Base-by-base conservation (phyloP, 2,888 invertebrate genomes). In the Polydesmus complanatus region DNA sequence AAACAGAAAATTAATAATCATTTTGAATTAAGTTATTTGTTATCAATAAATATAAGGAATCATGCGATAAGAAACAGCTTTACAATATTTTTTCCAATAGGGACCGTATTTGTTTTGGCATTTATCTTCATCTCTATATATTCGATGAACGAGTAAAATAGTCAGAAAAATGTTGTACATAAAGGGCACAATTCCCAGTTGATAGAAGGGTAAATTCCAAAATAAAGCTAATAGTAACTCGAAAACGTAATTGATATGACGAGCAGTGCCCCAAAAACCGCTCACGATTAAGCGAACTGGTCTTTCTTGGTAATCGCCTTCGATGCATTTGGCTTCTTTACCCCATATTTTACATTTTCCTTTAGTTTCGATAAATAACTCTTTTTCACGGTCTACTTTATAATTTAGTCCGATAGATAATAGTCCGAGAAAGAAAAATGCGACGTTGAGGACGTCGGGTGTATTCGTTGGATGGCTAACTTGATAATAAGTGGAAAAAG, bases 181-280 rank as follows among this genome's bases (percentile, higher is more conserved):
- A 67, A 78, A 79, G 2, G 78, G 77, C 68, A 75, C 72, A 1
- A 76, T 37, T 53, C 77, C 73, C 14, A 69, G 67, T 54, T 74
- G 71, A 25, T 71, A 70, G 3, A 73, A 74, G 0, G 78, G 75
- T 8, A 74, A 65, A 50, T 75, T 73, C 79, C 80, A 81, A 59
- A 71, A 71, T 25, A 78, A 70, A 2, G 79, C 77, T 1, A 77
- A 71, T 21, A 74, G 55, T 19, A 80, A 68, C 70, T 82, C 82
- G 37, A 79, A 78, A 5, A 77, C 69, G 69, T 82, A 82, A 69
- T 82, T 81, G 62, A 80, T 75, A 69, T 82, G 81, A 14, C 82
- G 72, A 3, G 78, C 75, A 5, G 77, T 65, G 5, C 79, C 80
- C 81, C 81, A 82, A 70, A 75, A 81, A 22, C 81, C 81, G 27